Evolutionary conservation across 1,140 invertebrate genomes (phyloP).

Genomic region (Drosophila willistoni): DNA sequence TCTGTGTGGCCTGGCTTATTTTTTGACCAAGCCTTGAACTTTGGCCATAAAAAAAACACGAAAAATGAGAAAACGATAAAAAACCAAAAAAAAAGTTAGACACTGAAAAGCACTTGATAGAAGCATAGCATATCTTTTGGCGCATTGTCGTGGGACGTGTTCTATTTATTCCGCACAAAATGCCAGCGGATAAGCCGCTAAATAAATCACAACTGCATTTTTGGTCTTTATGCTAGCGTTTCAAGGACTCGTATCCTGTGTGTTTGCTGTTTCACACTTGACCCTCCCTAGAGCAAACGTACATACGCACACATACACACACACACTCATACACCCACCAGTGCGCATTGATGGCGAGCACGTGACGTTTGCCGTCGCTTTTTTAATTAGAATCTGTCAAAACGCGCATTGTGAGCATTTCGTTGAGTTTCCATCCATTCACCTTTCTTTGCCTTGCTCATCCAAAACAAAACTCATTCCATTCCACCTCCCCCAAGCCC

Average conservation of each 20-base stretch:
- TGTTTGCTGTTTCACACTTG: constrained; percentile 10
- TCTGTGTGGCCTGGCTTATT: constrained; percentile 44
- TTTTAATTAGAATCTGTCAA: constrained; percentile 78
- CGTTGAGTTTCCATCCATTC: constrained; percentile 1
- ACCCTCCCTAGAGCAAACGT: constrained; percentile 21
- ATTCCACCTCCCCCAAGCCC: not conserved
- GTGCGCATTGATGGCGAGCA: constrained; percentile 36
- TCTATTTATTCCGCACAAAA: constrained; percentile 42
- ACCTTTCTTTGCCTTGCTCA: not conserved
- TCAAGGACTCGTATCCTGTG: constrained; percentile 47
- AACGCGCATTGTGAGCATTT: constrained; percentile 60
- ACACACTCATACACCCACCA: constrained; percentile 17
- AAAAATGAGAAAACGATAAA: not conserved
- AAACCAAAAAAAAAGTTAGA: not conserved
- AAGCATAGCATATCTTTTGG: constrained; percentile 44
- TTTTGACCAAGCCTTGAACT: constrained; percentile 62
- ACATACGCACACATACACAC: constrained; percentile 11
- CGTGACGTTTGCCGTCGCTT: constrained; percentile 64
- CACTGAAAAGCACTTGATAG: constrained; percentile 30
- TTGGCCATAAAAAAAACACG: constrained; percentile 21
- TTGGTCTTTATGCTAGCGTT: constrained; percentile 34
- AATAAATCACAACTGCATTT: constrained; percentile 46
- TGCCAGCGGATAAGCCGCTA: constrained; percentile 41
- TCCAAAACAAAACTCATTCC: constrained; percentile 35
- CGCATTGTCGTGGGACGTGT: constrained; percentile 37